Percentiles rank a stretch among this genome's conserved stretches.
These are phyloP conservation scores for Cydia pomonella DNA, from an alignment of 1,140 invertebrate genomes.

Conservation along the genomic window DNA sequence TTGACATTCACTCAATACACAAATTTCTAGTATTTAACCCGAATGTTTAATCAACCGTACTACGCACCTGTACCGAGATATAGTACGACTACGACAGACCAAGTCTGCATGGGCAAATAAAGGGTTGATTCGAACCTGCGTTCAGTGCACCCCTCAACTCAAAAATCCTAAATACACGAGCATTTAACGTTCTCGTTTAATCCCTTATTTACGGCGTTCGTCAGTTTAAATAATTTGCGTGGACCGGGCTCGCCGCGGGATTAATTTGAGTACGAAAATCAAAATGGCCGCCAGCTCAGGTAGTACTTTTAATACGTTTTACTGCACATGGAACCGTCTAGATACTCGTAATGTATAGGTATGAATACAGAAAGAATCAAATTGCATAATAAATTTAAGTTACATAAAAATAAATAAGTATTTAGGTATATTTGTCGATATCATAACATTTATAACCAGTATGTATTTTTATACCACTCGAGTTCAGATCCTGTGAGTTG, in stretches of 20 bases:
- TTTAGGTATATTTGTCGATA: no score
- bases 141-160: background rate
- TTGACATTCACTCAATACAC: slow-evolving; percentile 50
- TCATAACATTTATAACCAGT: no score
- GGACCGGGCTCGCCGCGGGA: slow-evolving; percentile 62
- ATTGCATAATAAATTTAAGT: no score
- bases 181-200: slow-evolving; percentile 63
- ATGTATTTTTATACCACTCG: no score
- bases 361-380: no score
- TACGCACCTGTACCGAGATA: slow-evolving; percentile 54
- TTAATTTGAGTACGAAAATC: slow-evolving; percentile 68
- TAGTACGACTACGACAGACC: slow-evolving; percentile 33
- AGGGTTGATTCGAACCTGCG: slow-evolving; percentile 51
- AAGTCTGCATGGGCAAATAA: slow-evolving; percentile 61
- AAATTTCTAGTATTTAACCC: slow-evolving; percentile 43
- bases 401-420: no score
- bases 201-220: slow-evolving; percentile 66
- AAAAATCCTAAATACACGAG: slow-evolving; percentile 68
- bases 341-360: no score
- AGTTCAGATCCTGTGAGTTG: no score
- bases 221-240: slow-evolving; percentile 66
- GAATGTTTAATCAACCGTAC: slow-evolving; percentile 54
- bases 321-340: slow-evolving; percentile 38
- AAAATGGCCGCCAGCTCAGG: slow-evolving; percentile 56
- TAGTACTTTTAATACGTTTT: slow-evolving; percentile 39